Evolutionary conservation across 1,140 invertebrate genomes (phyloP).

Genomic region (Acromyrmex echinatior): DNA sequence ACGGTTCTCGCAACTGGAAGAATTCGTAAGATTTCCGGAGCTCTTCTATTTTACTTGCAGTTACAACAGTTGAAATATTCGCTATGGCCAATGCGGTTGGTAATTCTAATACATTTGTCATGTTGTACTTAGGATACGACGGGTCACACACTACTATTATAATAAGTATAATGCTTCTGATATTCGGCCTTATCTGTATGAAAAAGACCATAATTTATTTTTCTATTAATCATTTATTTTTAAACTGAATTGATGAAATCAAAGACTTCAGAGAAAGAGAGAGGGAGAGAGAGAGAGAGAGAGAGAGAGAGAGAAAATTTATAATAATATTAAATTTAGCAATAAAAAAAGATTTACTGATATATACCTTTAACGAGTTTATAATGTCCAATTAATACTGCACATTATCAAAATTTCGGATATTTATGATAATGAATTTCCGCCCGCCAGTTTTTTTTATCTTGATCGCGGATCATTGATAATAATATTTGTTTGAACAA

Average conservation of each 20-base stretch:
- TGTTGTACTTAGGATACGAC: constrained; percentile 75
- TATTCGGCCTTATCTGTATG: constrained; percentile 7
- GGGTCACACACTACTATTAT: constrained; percentile 59
- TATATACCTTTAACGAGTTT: constrained; percentile 80
- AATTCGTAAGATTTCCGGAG: constrained; percentile 52
- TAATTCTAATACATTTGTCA: constrained; percentile 71
- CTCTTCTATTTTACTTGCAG: constrained; percentile 35
- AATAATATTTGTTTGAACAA: too few relatives aligned
- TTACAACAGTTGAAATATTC: constrained; percentile 2
- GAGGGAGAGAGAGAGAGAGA: too few relatives aligned
- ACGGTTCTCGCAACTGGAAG: constrained; percentile 67
- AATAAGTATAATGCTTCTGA: constrained; percentile 76
- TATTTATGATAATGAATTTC: constrained; percentile 78
- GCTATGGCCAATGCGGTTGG: constrained; percentile 71
- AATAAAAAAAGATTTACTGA: neutral
- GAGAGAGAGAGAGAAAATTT: neutral
- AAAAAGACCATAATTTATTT: neutral
- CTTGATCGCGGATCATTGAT: constrained; percentile 85
- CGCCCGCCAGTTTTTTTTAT: neutral
- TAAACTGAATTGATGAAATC: neutral
- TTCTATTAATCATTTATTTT: neutral
- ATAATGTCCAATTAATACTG: constrained; percentile 73
- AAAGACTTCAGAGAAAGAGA: too few relatives aligned
- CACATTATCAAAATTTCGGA: constrained; percentile 56
- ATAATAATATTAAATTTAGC: too few relatives aligned